A percentile compares a stretch with the other conserved stretches of the same genome.
These are phyloP conservation scores for Mycalesis mineus DNA, from an alignment of 2,888 invertebrate species.

Conservation along the genomic window DNA sequence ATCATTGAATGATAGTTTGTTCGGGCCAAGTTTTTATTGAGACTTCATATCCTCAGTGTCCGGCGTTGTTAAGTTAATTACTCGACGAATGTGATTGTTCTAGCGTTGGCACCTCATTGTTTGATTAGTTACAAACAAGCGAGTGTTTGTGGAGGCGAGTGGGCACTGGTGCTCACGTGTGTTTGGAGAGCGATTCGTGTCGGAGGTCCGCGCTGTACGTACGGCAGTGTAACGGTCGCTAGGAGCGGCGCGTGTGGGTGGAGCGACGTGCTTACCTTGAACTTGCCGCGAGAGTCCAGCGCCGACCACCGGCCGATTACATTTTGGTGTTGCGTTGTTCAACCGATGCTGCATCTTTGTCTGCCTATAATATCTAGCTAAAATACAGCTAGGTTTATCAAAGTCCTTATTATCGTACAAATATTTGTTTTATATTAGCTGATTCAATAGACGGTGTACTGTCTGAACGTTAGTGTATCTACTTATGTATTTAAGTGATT, in stretches of 20 bases:
- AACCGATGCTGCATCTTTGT: slow-evolving; percentile 14
- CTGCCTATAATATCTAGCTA: background rate
- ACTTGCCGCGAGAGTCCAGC: slow-evolving; percentile 68
- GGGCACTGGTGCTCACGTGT: slow-evolving; percentile 37
- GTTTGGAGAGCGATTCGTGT: slow-evolving; percentile 51
- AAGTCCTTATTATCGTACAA: too few relatives aligned
- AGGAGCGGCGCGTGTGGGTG: slow-evolving; percentile 69
- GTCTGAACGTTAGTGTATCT: too few relatives aligned
- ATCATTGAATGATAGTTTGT: too few relatives aligned
- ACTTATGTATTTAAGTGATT: too few relatives aligned
- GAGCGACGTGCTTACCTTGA: slow-evolving; percentile 76
- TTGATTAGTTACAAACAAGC: slow-evolving; percentile 43
- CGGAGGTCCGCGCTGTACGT: slow-evolving; percentile 44
- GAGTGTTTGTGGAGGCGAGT: slow-evolving; percentile 49
- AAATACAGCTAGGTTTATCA: too few relatives aligned
- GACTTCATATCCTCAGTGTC: background rate
- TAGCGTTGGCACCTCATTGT: slow-evolving; percentile 40
- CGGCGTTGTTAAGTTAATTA: slow-evolving; percentile 22
- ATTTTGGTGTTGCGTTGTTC: slow-evolving; percentile 40
- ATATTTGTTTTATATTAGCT: too few relatives aligned
- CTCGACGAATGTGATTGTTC: slow-evolving; percentile 34
- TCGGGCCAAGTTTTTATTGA: too few relatives aligned
- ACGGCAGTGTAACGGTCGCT: slow-evolving; percentile 56
- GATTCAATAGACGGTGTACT: too few relatives aligned
- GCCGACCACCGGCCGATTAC: slow-evolving; percentile 39